Evolutionary conservation across 1,140 invertebrate species (phyloP), one percentile per base, ranked within the genome.

Genomic region (Colletes gigas): DNA sequence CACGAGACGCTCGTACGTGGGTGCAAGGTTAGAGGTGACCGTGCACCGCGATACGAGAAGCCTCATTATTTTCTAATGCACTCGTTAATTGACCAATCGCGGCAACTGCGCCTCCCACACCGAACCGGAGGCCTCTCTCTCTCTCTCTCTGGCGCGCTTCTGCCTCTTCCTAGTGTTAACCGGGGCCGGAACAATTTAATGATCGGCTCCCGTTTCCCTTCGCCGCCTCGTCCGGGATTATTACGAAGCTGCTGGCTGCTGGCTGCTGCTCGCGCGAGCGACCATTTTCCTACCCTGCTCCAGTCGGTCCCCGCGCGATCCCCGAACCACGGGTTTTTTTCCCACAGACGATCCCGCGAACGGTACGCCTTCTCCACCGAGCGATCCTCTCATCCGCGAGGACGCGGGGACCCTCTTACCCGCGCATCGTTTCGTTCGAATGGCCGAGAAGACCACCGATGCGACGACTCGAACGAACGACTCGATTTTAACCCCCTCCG

Each of bases 31-130:
- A 85, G 72, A 77, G 72, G 78, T 55, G 70, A 67, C 65, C 73
- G 77, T 69, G 68, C 59, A 30, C 69, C 76, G 54, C 69, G 81
- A 81, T 66, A 72, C 73, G 83, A 85, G 87, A 85, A 90, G 84
- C 88, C 90, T 92, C 92, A 92, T 93, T 93, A 93, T 92, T 92
- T 93, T 92, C 89, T 92, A 93, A 92, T 92, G 91, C 89, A 83
- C 80, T 88, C 86, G 91, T 92, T 92, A 92, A 92, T 92, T 91
- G 90, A 90, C 89, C 90, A 91, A 92, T 93, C 89, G 87, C 78
- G 78, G 85, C 71, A 88, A 89, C 88, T 83, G 81, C 86, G 69
- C 78, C 85, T 88, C 87, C 89, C 87, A 90, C 88, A 87, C 78
- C 81, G 81, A 52, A 65, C 66, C 19, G 60, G 17, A 60, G n/a